These are phyloP conservation scores for Solenodon paradoxus DNA, from an alignment of 2,113 vertebrate species.

Conservation along the genomic window DNA sequence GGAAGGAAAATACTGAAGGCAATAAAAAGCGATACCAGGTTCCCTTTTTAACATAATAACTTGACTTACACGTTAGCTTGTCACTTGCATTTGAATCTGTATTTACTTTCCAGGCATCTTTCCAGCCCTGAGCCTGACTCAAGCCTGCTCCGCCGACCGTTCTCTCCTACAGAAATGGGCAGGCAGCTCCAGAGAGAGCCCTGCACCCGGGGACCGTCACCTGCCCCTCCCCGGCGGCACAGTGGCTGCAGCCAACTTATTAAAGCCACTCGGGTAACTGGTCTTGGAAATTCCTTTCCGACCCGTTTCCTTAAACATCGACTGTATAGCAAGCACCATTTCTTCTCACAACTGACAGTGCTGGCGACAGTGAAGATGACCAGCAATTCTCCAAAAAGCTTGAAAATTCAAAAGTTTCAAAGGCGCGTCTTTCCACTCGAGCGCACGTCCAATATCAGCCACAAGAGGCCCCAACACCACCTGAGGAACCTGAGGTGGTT, in stretches of 20 bases:
- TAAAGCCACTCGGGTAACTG: not conserved
- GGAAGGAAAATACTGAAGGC: too few species aligned
- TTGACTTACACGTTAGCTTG: not conserved
- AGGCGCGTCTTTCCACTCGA: too few species aligned
- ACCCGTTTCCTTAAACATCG: not conserved
- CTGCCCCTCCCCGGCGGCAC: too few species aligned
- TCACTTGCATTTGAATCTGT: too few species aligned
- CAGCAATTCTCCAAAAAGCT: not conserved
- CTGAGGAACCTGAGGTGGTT: rapidly evolving
- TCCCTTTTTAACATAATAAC: too few species aligned
- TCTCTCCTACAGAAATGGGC: not conserved
- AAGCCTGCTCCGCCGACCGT: too few species aligned
- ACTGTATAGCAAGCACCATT: not conserved
- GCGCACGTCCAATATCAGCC: not conserved
- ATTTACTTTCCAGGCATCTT: rapidly evolving
- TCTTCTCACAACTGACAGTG: not conserved
- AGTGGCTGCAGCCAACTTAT: too few species aligned
- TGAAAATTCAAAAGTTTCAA: not conserved
- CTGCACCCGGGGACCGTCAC: too few species aligned
- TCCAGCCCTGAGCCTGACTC: rapidly evolving
- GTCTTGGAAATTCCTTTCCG: not conserved
- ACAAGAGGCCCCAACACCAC: not conserved
- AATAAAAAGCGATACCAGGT: too few species aligned
- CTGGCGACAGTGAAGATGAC: not conserved
- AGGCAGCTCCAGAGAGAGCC: too few species aligned